Base-by-base conservation (phyloP, 2,113 vertebrate genomes). In the Trematocara marginatum region DNA sequence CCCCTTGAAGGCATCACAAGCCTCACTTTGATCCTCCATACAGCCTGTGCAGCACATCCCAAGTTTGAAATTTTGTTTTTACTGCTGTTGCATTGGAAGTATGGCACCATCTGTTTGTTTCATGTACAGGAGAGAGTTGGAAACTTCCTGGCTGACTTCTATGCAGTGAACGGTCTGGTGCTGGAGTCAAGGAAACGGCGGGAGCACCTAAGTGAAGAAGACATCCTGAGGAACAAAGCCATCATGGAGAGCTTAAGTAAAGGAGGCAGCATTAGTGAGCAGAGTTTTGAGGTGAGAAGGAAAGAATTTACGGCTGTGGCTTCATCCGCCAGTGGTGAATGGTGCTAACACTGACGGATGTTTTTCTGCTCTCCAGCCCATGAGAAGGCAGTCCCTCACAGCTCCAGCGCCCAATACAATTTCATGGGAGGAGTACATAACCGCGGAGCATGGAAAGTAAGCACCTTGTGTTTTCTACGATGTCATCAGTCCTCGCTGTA, bases 171-270 rank as follows among this genome's bases (percentile, higher is more conserved):
- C 89, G 99, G 98, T 8, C 96, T 99, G 85, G 96, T 99, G 69
- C 92, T 99, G 84, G 99, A 99, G 94, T 99, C 98, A 4, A 96
- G 99, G 88, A 99, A 99, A 90, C 97, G 99, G 81, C 96, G 99
- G 53, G 99, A 99, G 69, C 99, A 99, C 80, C 96, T 99, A 23
- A 99, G 97, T 20, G 98, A 99, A 92, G 98, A 99, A 90, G 99
- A 99, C 90, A 99, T 99, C 89, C 94, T 99, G 94, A 97, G 99
- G 90, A 99, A 99, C 87, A 99, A 99, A 94, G 99, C 99, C 54
- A 98, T 99, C 92, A 98, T 99, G 98, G 99, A 99, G 96, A 99
- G 98, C 91, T 94, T 99, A 82, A 99, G 98, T 84, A 99, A 99
- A 96, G 98, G 98, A 34, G 98, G 98, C 83, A 97, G 97, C 93